A percentile compares a stretch with the other conserved stretches of the same genome.
Evolutionary conservation across 2,888 invertebrate genomes (phyloP).

Genomic region (Apantesis nais): DNA sequence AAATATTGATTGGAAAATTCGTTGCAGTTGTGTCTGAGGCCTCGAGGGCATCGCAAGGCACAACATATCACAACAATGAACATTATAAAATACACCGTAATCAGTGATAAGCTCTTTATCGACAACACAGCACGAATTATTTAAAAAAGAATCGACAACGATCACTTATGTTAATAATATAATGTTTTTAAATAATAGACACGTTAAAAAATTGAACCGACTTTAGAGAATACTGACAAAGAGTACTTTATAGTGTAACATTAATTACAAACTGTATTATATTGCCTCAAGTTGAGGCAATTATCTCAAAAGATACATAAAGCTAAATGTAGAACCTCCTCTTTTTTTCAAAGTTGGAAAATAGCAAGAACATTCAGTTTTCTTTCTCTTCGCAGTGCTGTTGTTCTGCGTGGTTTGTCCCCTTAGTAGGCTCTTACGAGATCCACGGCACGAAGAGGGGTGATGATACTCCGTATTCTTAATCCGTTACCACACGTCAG

Average conservation of each 20-base stretch:
- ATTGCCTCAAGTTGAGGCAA: too few species aligned
- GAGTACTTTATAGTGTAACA: not conserved
- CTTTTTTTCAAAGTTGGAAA: not conserved
- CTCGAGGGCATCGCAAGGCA: not conserved
- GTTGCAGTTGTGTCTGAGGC: not conserved
- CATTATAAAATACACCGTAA: not conserved
- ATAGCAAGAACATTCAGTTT: not conserved
- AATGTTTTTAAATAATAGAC: not conserved
- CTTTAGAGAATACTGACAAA: too few species aligned
- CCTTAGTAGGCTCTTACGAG: too few species aligned
- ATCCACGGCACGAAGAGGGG: too few species aligned
- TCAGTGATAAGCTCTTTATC: not conserved
- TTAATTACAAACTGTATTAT: not conserved
- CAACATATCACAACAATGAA: not conserved
- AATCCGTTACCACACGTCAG: too few species aligned
- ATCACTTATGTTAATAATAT: not conserved
- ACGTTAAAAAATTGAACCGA: not conserved
- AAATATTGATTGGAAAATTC: not conserved
- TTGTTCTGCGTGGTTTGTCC: too few species aligned
- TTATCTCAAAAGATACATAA: not conserved
- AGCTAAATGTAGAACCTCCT: not conserved
- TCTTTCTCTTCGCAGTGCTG: too few species aligned
- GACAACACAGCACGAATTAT: not conserved
- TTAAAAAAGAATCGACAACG: not conserved
- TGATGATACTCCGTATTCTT: too few species aligned